Percentiles rank a stretch among this genome's conserved stretches.
These are phyloP conservation scores for Acomys russatus DNA, from an alignment of 2,797 vertebrate species.

Conservation along the genomic window DNA sequence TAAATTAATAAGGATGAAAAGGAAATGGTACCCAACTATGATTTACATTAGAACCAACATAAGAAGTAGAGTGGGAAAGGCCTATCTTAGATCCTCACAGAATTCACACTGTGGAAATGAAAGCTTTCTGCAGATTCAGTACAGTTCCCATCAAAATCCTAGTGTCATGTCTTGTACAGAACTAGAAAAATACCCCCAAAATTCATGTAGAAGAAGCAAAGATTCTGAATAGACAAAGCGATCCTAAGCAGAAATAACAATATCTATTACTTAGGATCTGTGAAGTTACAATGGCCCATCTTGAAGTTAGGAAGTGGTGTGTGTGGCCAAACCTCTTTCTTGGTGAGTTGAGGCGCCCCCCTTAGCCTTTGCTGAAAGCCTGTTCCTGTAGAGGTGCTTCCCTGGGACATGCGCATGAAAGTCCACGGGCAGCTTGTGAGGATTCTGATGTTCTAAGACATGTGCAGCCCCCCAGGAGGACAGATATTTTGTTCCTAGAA, in stretches of 20 bases:
- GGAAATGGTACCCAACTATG: background rate
- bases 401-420: background rate
- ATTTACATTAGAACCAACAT: background rate
- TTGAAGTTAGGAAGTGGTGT: background rate
- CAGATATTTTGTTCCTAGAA: background rate
- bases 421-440: background rate
- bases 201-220: background rate
- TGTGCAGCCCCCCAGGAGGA: background rate
- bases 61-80: background rate
- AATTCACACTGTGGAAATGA: background rate
- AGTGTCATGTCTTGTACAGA: background rate
- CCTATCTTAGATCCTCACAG: background rate
- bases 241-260: background rate
- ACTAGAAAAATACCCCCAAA: background rate
- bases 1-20: conserved; percentile 25
- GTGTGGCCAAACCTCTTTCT: background rate
- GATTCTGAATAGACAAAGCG: background rate
- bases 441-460: conserved; percentile 4
- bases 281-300: background rate
- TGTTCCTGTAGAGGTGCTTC: background rate
- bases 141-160: background rate
- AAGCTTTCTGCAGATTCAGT: background rate
- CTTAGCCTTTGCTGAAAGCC: conserved; percentile 4
- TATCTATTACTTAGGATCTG: conserved; percentile 11
- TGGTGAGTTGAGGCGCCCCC: background rate